Conservation (phyloP, 2,113 vertebrate genomes). For the Carassius auratus region DNA sequence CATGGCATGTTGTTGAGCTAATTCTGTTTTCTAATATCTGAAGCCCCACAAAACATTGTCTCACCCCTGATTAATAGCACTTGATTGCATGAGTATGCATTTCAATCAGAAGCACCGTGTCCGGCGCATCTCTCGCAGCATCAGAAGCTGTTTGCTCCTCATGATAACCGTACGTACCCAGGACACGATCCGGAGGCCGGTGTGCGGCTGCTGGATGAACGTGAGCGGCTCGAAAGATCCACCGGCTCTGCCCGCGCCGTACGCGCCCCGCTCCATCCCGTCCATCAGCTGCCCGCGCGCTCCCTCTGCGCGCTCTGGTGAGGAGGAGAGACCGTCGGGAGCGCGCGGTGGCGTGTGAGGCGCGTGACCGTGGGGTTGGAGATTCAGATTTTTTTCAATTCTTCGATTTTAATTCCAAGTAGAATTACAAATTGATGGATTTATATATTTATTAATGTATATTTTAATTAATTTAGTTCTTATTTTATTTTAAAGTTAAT, state of each 20-base stretch:
- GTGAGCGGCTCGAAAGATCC: constrained; percentile 92
- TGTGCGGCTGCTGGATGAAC: constrained; percentile 91
- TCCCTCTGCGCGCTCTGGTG: neutral
- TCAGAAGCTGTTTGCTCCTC: neutral
- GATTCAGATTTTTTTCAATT: too few relatives aligned
- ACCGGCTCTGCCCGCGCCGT: constrained; percentile 92
- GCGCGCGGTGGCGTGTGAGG: too few relatives aligned
- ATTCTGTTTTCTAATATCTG: neutral
- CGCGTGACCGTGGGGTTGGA: neutral
- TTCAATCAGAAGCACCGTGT: too few relatives aligned
- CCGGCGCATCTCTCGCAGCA: neutral
- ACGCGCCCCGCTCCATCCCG: constrained; percentile 74
- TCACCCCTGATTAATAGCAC: neutral
- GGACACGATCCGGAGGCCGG: constrained; percentile 86
- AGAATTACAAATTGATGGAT: too few relatives aligned
- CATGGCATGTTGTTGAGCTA: neutral
- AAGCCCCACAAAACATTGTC: neutral
- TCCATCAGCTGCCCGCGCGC: too few relatives aligned
- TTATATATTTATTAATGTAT: too few relatives aligned
- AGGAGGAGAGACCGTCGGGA: neutral
- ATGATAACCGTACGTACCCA: constrained; percentile 76
- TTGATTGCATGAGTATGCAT: too few relatives aligned
- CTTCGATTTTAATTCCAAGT: too few relatives aligned
- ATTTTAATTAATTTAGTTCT: too few relatives aligned
- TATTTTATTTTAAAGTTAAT: too few relatives aligned